Evolutionary conservation across 2,113 vertebrate genomes (phyloP).

Genomic region (Syngnathus typhle): DNA sequence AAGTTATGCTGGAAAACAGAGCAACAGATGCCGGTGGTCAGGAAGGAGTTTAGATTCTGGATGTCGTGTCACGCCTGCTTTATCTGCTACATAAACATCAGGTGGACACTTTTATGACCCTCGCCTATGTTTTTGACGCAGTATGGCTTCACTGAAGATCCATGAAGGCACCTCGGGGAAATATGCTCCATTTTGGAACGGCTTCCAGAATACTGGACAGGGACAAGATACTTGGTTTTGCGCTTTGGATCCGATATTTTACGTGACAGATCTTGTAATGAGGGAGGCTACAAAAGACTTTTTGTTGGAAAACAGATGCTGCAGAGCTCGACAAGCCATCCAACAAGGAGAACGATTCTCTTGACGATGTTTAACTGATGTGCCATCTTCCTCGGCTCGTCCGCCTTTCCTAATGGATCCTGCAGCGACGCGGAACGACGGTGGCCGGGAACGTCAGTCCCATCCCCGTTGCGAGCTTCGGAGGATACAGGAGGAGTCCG

Average conservation of each 20-base stretch:
- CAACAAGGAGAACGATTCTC: slow-evolving; percentile 2
- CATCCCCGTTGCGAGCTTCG: background rate
- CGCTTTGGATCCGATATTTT: background rate
- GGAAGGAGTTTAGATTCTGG: background rate
- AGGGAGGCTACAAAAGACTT: background rate
- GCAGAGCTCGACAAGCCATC: background rate
- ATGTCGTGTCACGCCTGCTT: background rate
- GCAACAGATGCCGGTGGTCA: background rate
- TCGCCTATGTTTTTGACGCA: background rate
- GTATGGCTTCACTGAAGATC: background rate
- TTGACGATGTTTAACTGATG: background rate
- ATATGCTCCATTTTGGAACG: background rate
- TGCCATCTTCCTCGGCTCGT: background rate
- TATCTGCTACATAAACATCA: slow-evolving; percentile 1
- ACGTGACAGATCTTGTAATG: background rate
- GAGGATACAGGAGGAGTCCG: slow-evolving; percentile 39
- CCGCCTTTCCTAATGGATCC: slow-evolving; percentile 50
- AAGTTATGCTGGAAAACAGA: background rate
- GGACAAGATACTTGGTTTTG: slow-evolving; percentile 1
- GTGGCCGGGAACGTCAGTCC: background rate
- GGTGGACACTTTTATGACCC: background rate
- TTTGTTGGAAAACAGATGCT: background rate
- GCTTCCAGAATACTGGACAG: background rate
- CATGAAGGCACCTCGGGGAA: background rate
- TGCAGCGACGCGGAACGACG: slow-evolving; percentile 51